Evolutionary conservation across 2,888 invertebrate genomes (phyloP).

Genomic region (Lagria hirta): DNA sequence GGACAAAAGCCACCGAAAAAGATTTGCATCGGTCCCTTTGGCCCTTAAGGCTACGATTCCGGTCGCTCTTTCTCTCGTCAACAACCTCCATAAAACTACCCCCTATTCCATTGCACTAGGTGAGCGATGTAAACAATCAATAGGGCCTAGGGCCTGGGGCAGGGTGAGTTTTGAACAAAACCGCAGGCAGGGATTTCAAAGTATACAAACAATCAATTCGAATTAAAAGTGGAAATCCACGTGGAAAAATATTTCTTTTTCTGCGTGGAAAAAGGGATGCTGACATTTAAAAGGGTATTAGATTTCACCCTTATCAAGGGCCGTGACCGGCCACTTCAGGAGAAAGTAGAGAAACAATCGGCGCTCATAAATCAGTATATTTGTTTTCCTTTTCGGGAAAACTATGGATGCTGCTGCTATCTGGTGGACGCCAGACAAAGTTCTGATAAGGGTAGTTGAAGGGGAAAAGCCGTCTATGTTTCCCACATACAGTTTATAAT

Average conservation of each 20-base stretch:
- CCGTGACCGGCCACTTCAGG: constrained; percentile 31
- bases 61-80: constrained; percentile 41
- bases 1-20: constrained; percentile 36
- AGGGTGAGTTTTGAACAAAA: constrained; percentile 36
- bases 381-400: constrained; percentile 32
- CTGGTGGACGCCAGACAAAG: constrained; percentile 43
- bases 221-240: constrained; percentile 3
- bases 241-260: constrained; percentile 7
- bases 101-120: constrained; percentile 47
- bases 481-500: no score
- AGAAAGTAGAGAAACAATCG: constrained; percentile 39
- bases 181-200: constrained; percentile 24
- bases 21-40: constrained; percentile 40
- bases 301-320: constrained; percentile 36
- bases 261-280: constrained; percentile 6
- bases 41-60: constrained; percentile 36
- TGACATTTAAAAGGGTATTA: constrained; percentile 36
- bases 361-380: constrained; percentile 44
- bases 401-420: constrained; percentile 40
- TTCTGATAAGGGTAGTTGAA: constrained; percentile 40
- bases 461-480: constrained; percentile 44
- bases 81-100: constrained; percentile 46
- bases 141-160: constrained; percentile 34
- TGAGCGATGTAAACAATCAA: constrained; percentile 44
- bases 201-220: constrained; percentile 3